Evolutionary conservation across 1,140 invertebrate species (phyloP).

Genomic region (Cepaea nemoralis): DNA sequence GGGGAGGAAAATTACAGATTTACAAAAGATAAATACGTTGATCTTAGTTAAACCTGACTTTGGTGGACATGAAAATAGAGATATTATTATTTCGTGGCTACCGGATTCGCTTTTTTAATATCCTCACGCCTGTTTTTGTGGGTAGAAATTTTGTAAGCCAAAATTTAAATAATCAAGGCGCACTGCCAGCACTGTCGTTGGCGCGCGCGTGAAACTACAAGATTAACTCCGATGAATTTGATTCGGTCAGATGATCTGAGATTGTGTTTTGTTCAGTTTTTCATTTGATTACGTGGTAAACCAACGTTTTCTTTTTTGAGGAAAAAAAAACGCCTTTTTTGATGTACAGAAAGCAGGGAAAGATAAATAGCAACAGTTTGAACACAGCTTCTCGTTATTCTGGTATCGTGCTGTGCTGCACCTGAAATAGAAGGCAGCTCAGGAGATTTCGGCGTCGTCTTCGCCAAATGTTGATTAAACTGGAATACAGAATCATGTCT

Average conservation of each 20-base stretch:
- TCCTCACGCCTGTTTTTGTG: not conserved
- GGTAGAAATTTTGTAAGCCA: constrained; percentile 1
- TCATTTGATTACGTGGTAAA: constrained; percentile 1
- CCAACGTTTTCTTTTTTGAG: constrained; percentile 1
- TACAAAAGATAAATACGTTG: not conserved
- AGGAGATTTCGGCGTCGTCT: constrained; percentile 4
- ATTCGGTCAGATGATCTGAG: constrained; percentile 3
- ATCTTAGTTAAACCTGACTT: constrained; percentile 5
- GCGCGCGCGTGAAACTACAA: not conserved
- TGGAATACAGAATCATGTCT: not conserved
- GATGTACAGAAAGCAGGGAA: not conserved
- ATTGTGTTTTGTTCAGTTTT: not conserved
- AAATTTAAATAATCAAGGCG: constrained; percentile 8
- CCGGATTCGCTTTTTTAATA: not conserved
- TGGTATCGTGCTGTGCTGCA: not conserved
- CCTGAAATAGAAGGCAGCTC: not conserved
- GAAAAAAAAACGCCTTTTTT: not conserved
- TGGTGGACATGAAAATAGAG: constrained; percentile 8
- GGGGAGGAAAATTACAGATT: constrained; percentile 8
- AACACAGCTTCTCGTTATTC: constrained; percentile 2
- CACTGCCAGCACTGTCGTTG: not conserved
- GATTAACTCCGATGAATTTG: constrained; percentile 12
- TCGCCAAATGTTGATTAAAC: constrained; percentile 1
- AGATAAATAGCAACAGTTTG: not conserved
- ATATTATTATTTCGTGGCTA: constrained; percentile 10